Percentiles rank a stretch among this genome's conserved stretches.
Conservation (phyloP, 2,888 invertebrate genomes). For the Ctenicera cuprea region DNA sequence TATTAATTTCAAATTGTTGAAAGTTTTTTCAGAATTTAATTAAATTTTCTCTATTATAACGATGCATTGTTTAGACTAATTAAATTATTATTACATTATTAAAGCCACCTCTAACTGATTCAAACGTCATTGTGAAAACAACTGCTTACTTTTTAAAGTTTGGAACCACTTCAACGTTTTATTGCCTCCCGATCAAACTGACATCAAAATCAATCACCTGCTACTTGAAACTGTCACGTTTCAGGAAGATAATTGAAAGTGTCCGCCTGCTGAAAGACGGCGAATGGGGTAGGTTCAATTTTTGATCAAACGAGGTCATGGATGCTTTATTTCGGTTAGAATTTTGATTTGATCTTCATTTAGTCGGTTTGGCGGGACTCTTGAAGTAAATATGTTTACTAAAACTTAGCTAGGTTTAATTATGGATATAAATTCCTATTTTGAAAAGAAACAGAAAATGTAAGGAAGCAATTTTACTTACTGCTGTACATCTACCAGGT, state of each 20-base stretch:
- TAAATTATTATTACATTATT: too few relatives aligned
- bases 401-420: too few relatives aligned
- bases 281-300: slow-evolving; percentile 3
- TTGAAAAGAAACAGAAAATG: too few relatives aligned
- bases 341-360: background rate
- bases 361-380: background rate
- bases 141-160: background rate
- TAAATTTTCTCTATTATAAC: too few relatives aligned
- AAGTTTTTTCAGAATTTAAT: too few relatives aligned
- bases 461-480: too few relatives aligned
- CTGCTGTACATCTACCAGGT: too few relatives aligned
- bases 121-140: too few relatives aligned
- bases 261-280: slow-evolving; percentile 7
- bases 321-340: background rate
- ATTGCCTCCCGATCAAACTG: background rate
- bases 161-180: background rate
- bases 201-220: slow-evolving; percentile 30
- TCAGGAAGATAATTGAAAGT: slow-evolving; percentile 29
- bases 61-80: too few relatives aligned
- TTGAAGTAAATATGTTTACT: too few relatives aligned
- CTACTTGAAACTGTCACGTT: slow-evolving; percentile 30
- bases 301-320: slow-evolving; percentile 15
- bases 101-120: too few relatives aligned
- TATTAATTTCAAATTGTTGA: background rate
- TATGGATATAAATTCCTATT: too few relatives aligned